These are phyloP conservation scores for Meandrusa payeni DNA, from an alignment of 2,888 invertebrate genomes.

Conservation along the genomic window DNA sequence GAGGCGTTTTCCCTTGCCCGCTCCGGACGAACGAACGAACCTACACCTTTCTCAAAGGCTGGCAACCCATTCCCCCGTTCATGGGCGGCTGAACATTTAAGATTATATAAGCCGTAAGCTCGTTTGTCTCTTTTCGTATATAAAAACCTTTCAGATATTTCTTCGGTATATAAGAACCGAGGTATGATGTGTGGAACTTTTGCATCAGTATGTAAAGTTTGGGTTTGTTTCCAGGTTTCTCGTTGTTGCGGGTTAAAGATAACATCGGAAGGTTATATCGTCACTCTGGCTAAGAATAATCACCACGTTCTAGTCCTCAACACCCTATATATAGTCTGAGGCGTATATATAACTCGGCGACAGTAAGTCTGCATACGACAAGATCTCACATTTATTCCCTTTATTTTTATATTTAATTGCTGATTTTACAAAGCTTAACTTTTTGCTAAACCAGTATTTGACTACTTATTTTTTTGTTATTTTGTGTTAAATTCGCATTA, in stretches of 20 bases:
- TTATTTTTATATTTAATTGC: conserved; percentile 78
- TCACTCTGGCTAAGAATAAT: conserved; percentile 98
- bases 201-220: too few relatives aligned
- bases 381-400: conserved; percentile 81
- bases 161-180: too few relatives aligned
- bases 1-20: too few relatives aligned
- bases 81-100: too few relatives aligned
- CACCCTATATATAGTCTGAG: conserved; percentile 95
- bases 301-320: conserved; percentile 98
- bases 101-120: too few relatives aligned
- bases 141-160: too few relatives aligned
- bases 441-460: conserved; percentile 81
- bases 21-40: too few relatives aligned
- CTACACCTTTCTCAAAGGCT: too few relatives aligned
- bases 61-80: too few relatives aligned
- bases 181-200: too few relatives aligned
- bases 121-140: too few relatives aligned
- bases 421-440: conserved; percentile 78
- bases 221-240: conserved; percentile 86
- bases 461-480: conserved; percentile 71
- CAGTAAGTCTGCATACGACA: conserved; percentile 81
- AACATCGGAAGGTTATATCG: conserved; percentile 97
- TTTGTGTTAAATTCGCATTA: conserved; percentile 74
- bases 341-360: conserved; percentile 75
- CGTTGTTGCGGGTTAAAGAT: conserved; percentile 99